Percentiles rank a stretch among this genome's conserved stretches.
Conservation (phyloP, 2,113 vertebrate species). For the Notarius lentiginosus region DNA sequence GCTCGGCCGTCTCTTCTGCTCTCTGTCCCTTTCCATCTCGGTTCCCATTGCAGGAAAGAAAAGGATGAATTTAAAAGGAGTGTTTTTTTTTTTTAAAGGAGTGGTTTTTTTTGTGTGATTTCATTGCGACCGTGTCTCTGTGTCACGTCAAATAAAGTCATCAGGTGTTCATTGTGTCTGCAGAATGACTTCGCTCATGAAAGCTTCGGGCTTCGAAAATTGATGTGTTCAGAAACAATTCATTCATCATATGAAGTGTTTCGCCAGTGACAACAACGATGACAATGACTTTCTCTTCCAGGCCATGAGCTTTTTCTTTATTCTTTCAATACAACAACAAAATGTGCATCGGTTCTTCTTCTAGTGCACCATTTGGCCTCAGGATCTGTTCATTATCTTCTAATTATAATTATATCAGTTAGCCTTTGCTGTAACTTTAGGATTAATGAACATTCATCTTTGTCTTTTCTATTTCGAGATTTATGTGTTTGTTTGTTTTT, state of each 20-base stretch:
- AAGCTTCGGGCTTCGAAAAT: not conserved
- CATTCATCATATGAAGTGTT: slow-evolving; percentile 2
- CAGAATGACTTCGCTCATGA: not conserved
- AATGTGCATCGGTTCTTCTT: not conserved
- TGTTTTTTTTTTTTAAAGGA: not conserved
- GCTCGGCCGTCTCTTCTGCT: not conserved
- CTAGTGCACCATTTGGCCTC: not conserved
- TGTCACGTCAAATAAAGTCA: not conserved
- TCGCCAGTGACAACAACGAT: not conserved
- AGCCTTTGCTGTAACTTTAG: not conserved
- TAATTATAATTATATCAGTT: not conserved
- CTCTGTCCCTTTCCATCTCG: not conserved
- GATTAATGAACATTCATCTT: not conserved
- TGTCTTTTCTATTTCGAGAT: not conserved
- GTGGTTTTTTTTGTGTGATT: not conserved
- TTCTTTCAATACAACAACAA: not conserved
- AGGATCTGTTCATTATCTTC: not conserved
- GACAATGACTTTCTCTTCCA: not conserved
- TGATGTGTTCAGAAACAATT: not conserved
- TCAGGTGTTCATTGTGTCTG: not conserved
- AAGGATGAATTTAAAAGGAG: not conserved
- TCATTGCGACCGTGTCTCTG: not conserved
- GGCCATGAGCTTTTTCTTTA: not conserved
- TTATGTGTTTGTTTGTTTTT: not conserved
- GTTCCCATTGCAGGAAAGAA: not conserved